Percentiles rank a stretch among this genome's conserved stretches.
Conservation (phyloP, 2,888 invertebrate genomes). For the Chironomus riparius region DNA sequence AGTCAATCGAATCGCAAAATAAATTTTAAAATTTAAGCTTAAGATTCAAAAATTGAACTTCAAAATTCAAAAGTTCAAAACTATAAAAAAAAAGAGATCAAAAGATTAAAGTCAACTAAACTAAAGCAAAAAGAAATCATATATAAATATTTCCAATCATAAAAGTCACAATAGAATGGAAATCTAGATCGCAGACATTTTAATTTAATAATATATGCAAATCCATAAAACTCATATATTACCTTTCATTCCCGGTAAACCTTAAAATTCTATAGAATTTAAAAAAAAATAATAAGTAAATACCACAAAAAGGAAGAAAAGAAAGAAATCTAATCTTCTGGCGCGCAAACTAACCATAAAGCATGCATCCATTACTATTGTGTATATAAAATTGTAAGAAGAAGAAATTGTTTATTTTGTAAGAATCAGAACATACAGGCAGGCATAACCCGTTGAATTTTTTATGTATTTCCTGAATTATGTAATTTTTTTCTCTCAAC, state of each 20-base stretch:
- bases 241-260: background rate
- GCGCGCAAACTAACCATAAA: background rate
- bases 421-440: background rate
- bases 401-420: background rate
- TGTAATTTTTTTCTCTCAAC: constrained; percentile 5
- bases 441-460: constrained; percentile 9
- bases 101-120: too few relatives aligned
- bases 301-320: background rate
- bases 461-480: constrained; percentile 24
- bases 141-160: too few relatives aligned
- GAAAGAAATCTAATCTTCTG: background rate
- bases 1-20: too few relatives aligned
- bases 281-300: background rate
- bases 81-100: too few relatives aligned
- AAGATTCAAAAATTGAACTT: too few relatives aligned
- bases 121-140: too few relatives aligned
- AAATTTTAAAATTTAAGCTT: too few relatives aligned
- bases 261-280: background rate
- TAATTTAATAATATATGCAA: background rate
- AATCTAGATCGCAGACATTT: background rate
- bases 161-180: background rate
- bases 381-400: background rate
- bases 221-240: background rate
- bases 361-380: background rate
- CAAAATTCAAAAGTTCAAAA: too few relatives aligned